phyloP scores from a whole-genome alignment of 2,888 invertebrate species.

The Heliconius ethilla region DNA sequence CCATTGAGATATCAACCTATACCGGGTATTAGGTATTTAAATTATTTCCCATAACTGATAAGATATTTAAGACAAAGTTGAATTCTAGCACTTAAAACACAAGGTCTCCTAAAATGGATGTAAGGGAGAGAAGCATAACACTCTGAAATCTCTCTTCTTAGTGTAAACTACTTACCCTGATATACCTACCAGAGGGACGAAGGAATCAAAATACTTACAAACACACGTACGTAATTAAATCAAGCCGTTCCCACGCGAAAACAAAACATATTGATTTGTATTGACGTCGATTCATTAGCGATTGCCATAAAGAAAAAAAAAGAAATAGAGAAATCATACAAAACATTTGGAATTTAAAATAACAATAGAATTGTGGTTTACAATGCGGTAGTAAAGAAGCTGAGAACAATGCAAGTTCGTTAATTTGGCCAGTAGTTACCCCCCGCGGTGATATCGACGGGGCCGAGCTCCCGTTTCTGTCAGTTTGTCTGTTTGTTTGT shows the following conservation, averaged over 20 bases:
- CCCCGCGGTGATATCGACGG: background rate
- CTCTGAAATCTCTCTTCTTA: no score
- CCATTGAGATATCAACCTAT: no score
- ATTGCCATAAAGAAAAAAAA: background rate
- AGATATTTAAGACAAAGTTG: no score
- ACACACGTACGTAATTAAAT: background rate
- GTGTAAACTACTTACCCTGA: no score
- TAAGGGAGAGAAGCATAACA: background rate
- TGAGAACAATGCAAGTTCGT: conserved; percentile 28
- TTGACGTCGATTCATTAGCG: conserved; percentile 26
- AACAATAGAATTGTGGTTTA: conserved; percentile 14
- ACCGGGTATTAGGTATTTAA: no score
- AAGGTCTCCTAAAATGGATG: background rate
- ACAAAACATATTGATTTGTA: conserved; percentile 20
- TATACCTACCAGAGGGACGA: background rate
- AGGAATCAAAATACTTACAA: background rate
- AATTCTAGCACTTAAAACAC: background rate
- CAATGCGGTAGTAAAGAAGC: conserved; percentile 16
- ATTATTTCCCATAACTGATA: no score
- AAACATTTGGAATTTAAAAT: conserved; percentile 5
- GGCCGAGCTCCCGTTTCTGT: conserved; percentile 23
- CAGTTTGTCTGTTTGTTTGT: conserved; percentile 53
- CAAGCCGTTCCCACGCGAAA: conserved; percentile 14
- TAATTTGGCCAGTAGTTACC: conserved; percentile 23
- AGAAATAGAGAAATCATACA: background rate